Base-by-base conservation (phyloP, 2,888 invertebrate species). In the Lysandra coridon region DNA sequence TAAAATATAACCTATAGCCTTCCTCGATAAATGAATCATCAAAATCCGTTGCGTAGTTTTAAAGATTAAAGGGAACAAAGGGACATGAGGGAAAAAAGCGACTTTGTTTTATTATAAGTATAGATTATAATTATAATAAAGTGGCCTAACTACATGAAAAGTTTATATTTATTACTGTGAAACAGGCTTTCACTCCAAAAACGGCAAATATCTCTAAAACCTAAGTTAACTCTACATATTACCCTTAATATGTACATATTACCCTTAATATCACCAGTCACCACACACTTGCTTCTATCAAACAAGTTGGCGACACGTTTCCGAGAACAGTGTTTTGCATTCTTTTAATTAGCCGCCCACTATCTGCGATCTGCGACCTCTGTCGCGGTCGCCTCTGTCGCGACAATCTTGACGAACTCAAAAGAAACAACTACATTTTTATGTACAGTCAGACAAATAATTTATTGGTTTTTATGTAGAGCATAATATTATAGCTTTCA, bases 301-400 rank as follows among this genome's bases (percentile, higher is more conserved):
- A 37, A 37, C 37, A 30, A 53, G 57, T 33, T 40, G 44, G 73
- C 78, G 57, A 73, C 74, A 30, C 53, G 44, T 44, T 79, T 79
- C 79, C 49, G 62, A 76, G 79, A 79, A 79, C n/a, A 75, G n/a
- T 79, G 49, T 75, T 75, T 30, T 44, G 62, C 44, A 33, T 62
- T 75, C 40, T 75, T 79, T 75, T 79, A 79, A 79, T 79, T 79
- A 75, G 44, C 75, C 30, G 75, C 73, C 78, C 57, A 30, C 62
- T 79, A 79, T 79, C 79, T 30, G 17, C 33, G 79, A 75, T 79
- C 79, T 75, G 75, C 53, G 62, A 76, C 79, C 79, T 75, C 74
- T 79, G 74, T 74, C 62, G 30, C 40, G 17, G 74, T 74, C 62
- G 30, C 40, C 57, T 17, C 17, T 23, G 23, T 64, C 57, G 74